Evolutionary conservation across 2,888 invertebrate species (phyloP), one percentile per base, ranked within the genome.

Genomic region (Cataglyphis rosenhaueri): DNA sequence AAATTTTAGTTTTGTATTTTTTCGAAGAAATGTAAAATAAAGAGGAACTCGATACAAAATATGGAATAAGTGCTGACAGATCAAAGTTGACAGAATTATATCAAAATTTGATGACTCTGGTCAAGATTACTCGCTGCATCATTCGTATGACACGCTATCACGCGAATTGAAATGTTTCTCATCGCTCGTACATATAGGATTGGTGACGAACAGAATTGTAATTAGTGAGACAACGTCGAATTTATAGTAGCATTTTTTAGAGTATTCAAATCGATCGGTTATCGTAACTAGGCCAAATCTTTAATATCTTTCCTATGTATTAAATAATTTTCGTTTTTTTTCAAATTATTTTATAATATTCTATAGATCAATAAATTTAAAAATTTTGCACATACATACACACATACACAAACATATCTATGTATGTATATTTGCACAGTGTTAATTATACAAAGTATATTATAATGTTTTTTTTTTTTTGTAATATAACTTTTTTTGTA

Each of bases 211-310:
- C 75, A 79, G 84, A 65, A 84, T 83, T 82, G 74, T 84, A 88
- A 87, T 86, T 86, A 88, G 81, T 75, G 82, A 76, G 84, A 85
- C 87, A 85, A 89, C 89, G 88, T 91, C 86, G 87, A 84, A 89
- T 87, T 87, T 73, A 65, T 85, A 64, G 86, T 82, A 84, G 85
- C 87, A 86, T 89, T 84, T 85, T 2, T n/a, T 85, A 74, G 64
- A 29, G 84, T 84, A 86, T 48, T 71, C 71, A 21, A 44, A 18
- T 8, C 18, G 29, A 25, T 5, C 35, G 21, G 59, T 61, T 61
- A 70, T 70, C 64, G 41, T 71, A 71, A 48, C 29, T 44, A 61
- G 65, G 74, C 32, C 35, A 61, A 79, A 85, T 82, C 68, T 75
- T 75, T 38, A 52, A n/a, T 21, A 75, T 38, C 21, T 21, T 21